Evolutionary conservation across 2,797 vertebrate genomes (phyloP).

Genomic region (Chromobotia macracanthus): DNA sequence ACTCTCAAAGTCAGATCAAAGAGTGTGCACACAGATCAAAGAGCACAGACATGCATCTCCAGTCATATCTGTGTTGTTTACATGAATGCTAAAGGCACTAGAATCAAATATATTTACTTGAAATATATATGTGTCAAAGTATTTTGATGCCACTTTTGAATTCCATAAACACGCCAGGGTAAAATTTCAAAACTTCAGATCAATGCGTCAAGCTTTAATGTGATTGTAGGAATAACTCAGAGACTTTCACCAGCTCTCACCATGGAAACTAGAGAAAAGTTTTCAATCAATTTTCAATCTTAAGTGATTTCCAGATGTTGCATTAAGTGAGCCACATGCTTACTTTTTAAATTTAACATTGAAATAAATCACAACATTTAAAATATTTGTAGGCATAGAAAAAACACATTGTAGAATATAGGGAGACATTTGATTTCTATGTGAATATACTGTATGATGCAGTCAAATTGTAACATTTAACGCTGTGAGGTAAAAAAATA

Average conservation of each 20-base stretch:
- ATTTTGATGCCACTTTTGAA: conserved; percentile 84
- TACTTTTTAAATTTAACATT: background rate
- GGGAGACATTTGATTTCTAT: background rate
- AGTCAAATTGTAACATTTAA: background rate
- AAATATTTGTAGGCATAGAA: background rate
- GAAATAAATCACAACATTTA: background rate
- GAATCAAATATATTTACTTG: conserved; percentile 81
- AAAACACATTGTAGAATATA: background rate
- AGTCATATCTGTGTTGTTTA: conserved; percentile 84
- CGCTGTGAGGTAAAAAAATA: background rate
- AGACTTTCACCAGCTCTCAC: conserved; percentile 52
- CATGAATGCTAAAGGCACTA: conserved; percentile 82
- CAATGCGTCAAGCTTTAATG: conserved; percentile 74
- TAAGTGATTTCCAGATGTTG: background rate
- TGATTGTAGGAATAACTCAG: conserved; percentile 64
- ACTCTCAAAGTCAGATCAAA: conserved; percentile 80
- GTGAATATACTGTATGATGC: background rate
- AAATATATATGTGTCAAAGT: conserved; percentile 81
- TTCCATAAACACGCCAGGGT: conserved; percentile 74
- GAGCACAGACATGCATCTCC: conserved; percentile 70
- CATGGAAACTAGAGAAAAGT: conserved; percentile 38
- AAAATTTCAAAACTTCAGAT: conserved; percentile 76
- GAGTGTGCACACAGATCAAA: conserved; percentile 78
- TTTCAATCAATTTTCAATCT: background rate
- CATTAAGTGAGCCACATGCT: background rate